Conservation (phyloP, 2,888 invertebrate species). For the Acronicta psi region DNA sequence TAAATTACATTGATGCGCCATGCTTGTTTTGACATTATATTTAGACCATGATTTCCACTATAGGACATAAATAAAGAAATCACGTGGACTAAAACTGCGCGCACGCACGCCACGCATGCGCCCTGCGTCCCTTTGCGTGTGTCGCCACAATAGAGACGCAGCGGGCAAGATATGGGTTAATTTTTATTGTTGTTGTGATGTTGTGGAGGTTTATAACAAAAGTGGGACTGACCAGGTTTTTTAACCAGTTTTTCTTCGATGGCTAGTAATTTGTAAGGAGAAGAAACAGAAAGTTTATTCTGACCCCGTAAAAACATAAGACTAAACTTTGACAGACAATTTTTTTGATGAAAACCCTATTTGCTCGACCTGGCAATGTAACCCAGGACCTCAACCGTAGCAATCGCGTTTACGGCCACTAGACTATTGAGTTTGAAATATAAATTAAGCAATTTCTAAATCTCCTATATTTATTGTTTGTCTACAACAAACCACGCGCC, state of each 20-base stretch:
- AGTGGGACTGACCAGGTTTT: not conserved
- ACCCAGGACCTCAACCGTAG: too few relatives aligned
- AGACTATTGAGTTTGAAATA: not conserved
- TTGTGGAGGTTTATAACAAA: slow-evolving; percentile 6
- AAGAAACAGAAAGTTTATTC: too few relatives aligned
- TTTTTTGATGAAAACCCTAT: too few relatives aligned
- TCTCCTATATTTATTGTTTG: slow-evolving; percentile 9
- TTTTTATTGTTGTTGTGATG: slow-evolving; percentile 37
- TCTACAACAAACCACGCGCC: slow-evolving; percentile 36
- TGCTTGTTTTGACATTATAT: not conserved
- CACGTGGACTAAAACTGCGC: slow-evolving; percentile 41
- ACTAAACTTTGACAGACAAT: too few relatives aligned
- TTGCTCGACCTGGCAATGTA: too few relatives aligned
- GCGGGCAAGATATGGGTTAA: slow-evolving; percentile 41
- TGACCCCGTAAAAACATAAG: too few relatives aligned
- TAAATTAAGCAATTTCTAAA: not conserved
- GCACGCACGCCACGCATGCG: slow-evolving; percentile 52
- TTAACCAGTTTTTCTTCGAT: too few relatives aligned
- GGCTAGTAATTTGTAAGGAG: too few relatives aligned
- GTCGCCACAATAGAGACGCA: slow-evolving; percentile 34
- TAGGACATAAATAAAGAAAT: slow-evolving; percentile 33
- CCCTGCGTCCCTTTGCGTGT: slow-evolving; percentile 40
- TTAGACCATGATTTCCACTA: slow-evolving; percentile 4
- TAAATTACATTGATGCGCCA: too few relatives aligned
- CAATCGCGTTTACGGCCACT: too few relatives aligned